Base-by-base conservation (phyloP, 2,797 vertebrate genomes). In the Diglossa cyanea region DNA sequence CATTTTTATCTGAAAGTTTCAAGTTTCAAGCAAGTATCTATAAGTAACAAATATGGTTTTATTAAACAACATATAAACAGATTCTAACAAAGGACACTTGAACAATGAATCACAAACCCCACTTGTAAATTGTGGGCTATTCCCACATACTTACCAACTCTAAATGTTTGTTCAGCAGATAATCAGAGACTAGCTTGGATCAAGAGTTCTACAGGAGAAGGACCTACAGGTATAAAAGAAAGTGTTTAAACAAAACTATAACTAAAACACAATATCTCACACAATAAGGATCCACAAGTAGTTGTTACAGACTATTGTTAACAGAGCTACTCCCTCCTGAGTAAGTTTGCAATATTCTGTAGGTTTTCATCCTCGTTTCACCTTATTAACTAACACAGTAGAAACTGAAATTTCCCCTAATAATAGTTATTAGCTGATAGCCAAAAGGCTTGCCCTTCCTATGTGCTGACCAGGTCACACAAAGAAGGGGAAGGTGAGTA, bases 91-190 rank as follows among this genome's bases (percentile, higher is more conserved):
- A 82, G 24, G 30, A 74, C 86, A 19, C 9, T 54, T 23, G 87
- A 94, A 81, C 17, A 28, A 50, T 35, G 44, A 66, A 94, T 90
- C 47, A 51, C 73, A 90, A 79, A 13, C 44, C 67, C 53, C 68
- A 71, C 21, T 47, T 33, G 31, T 24, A 70, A 94, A 95, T 47
- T 86, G 70, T 81, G 76, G 78, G 42, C 47, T 91, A 80, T 88
- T 94, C 86, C 94, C 90, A 82, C 68, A 48, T 8, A 90, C 75
- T 54, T 68, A 83, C 67, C 47, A 88, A 62, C 17, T 30, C 91
- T 70, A 97, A 95, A 84, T 81, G 73, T 84, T 93, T 93, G 70
- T 83, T 90, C 94, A 93, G 88, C 85, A 96, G 66, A 89, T 65
- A 90, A 78, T 65, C 57, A 94, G 87, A 91, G 37, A 92, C 7